These are phyloP conservation scores for Phoenoteleia sp. DNA, from an alignment of 2,888 invertebrate species.

Conservation along the genomic window DNA sequence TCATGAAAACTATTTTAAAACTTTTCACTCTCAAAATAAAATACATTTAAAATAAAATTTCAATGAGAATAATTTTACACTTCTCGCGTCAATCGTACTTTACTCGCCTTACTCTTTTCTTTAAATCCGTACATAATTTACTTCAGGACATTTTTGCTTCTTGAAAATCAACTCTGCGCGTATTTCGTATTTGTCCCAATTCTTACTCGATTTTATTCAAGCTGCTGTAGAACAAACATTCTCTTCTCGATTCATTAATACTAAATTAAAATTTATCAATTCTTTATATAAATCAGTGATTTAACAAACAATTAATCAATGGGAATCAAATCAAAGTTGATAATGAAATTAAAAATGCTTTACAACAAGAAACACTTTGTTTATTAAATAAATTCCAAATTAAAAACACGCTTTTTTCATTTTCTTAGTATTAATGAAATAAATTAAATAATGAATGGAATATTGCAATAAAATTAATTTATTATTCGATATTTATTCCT, in stretches of 20 bases:
- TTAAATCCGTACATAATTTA: constrained; percentile 27
- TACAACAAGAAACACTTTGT: too few relatives aligned
- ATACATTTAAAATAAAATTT: constrained; percentile 38
- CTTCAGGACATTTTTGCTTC: constrained; percentile 30
- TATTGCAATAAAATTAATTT: too few relatives aligned
- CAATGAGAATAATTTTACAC: constrained; percentile 22
- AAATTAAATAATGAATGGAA: too few relatives aligned
- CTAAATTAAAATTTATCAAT: constrained; percentile 6
- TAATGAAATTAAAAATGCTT: neutral
- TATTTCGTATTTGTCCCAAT: neutral
- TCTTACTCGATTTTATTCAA: neutral
- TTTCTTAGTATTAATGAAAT: too few relatives aligned
- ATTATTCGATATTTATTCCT: too few relatives aligned
- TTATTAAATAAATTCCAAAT: too few relatives aligned
- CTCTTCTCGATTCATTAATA: constrained; percentile 12
- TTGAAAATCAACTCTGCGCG: constrained; percentile 19
- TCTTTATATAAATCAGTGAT: too few relatives aligned
- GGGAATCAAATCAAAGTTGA: neutral
- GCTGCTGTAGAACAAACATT: constrained; percentile 17
- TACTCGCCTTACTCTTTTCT: constrained; percentile 11
- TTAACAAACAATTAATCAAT: too few relatives aligned
- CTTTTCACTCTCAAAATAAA: constrained; percentile 19
- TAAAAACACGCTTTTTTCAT: too few relatives aligned
- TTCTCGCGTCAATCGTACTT: too few relatives aligned
- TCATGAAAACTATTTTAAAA: too few relatives aligned